Base-by-base conservation (phyloP, 2,797 vertebrate species). In the Oceanodroma leucorhoa region DNA sequence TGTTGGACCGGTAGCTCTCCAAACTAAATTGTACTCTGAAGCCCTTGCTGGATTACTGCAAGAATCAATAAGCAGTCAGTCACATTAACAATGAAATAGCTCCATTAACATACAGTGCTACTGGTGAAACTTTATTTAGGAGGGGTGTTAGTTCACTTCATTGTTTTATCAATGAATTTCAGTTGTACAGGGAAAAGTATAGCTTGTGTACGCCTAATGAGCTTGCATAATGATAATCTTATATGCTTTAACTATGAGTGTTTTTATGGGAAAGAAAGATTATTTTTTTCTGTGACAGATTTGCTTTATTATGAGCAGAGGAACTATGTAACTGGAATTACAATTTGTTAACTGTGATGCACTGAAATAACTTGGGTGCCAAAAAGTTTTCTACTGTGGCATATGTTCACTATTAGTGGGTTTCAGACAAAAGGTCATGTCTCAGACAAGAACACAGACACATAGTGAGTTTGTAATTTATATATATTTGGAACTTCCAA, bases 11-110 rank as follows among this genome's bases (percentile, higher is more conserved):
- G 93, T 97, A 97, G 97, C 98, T 97, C 97, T 98, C 97, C 97
- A 98, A 97, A 98, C 98, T 98, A 98, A 98, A 98, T 98, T 98
- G 98, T 98, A 81, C 97, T 98, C 97, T 96, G 97, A 98, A 98
- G 97, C 98, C 97, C 94, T 97, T 95, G 97, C 98, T 97, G 97
- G 98, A 98, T 98, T 98, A 98, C 97, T 98, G 96, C 94, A 95
- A 78, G 97, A 98, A 99, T 99, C 98, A 98, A 99, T 99, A 98
- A 97, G 96, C 97, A 98, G 98, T 98, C 98, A 98, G 98, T 98
- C 98, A 98, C 98, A 97, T 98, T 98, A 98, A 98, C 98, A 99
- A 98, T 98, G 98, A 98, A 99, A 98, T 98, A 98, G 98, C 98
- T 98, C 98, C 98, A 98, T 98, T 99, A 99, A 98, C 98, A 98